Base-by-base conservation (phyloP, 2,797 vertebrate species). In the Diplodus puntazzo region DNA sequence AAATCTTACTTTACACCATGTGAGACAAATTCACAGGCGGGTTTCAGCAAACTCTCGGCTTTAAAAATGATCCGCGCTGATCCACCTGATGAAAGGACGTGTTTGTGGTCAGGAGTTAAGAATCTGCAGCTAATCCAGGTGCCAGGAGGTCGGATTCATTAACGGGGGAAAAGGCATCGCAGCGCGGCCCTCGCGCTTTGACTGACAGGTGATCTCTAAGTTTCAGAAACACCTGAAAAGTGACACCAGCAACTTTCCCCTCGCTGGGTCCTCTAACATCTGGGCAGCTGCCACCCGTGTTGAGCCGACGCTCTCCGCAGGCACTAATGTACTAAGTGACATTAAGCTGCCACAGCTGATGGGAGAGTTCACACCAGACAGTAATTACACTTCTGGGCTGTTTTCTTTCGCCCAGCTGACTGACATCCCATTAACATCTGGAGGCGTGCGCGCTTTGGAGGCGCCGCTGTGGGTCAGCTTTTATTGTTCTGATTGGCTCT, bases 381-480 rank as follows among this genome's bases (percentile, higher is more conserved):
- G 84, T 91, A 89, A 92, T 90, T 89, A 80, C 68, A 61, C 86
- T 86, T 84, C 52, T 65, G 80, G 74, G 80, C 77, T 67, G 77
- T 54, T 83, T 86, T 77, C 70, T 79, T 84, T 69, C 53, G 11
- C 75, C 82, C 81, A 75, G 72, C 85, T 90, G 88, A 92, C 86
- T 91, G 88, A 88, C 90, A 81, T 77, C 78, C 81, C 86, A 87
- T 90, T 91, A 92, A 83, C 88, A 87, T 76, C 86, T 87, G 82
- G 72, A 87, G 88, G 86, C 84, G 60, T 71, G 55, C 43, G 69
- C 50, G 58, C 73, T 73, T 84, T 34, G 64, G 65, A 82, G 85
- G 49, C 12, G 66, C 79, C 27, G 60, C 76, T 0, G 66, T 25
- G 80, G 90, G 87, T 92, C 88, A 89, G 67, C 90, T 83, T 75